Evolutionary conservation across 2,797 vertebrate genomes (phyloP).

Genomic region (Pangasius sanitwongsei): DNA sequence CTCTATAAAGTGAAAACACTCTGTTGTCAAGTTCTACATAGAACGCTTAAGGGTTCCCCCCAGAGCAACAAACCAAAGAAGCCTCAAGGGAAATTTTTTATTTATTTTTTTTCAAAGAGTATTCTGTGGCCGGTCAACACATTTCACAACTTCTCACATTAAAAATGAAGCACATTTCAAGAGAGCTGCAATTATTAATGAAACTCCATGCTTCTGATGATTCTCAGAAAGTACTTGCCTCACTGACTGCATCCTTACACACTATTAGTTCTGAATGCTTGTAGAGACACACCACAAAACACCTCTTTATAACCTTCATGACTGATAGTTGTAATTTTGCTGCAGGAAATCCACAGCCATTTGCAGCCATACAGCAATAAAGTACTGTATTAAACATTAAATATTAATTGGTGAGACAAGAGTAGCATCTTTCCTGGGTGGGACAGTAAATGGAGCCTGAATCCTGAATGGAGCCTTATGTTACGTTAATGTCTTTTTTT

Average conservation of each 20-base stretch:
- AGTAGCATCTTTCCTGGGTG: slow-evolving; percentile 6
- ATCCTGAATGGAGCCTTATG: neutral
- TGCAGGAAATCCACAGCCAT: neutral
- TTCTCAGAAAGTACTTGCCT: neutral
- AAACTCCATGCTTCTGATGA: slow-evolving; percentile 1
- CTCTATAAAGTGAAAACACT: neutral
- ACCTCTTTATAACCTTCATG: neutral
- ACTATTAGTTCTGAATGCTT: neutral
- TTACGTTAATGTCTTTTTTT: neutral
- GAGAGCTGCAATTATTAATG: slow-evolving; percentile 1
- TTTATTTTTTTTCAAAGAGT: neutral
- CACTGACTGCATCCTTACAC: neutral
- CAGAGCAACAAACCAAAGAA: neutral
- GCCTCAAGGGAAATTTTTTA: neutral
- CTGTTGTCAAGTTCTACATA: neutral
- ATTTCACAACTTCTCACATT: neutral
- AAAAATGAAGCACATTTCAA: neutral
- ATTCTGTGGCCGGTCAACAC: neutral
- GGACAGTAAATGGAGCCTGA: slow-evolving; percentile 10
- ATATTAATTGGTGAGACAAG: slow-evolving; percentile 8
- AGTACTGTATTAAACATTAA: neutral
- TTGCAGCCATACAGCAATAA: neutral
- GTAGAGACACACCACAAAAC: neutral
- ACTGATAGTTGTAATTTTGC: neutral
- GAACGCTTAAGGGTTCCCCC: neutral